Evolutionary conservation across 2,888 invertebrate species (phyloP).

Genomic region (Esperia sulphurella): DNA sequence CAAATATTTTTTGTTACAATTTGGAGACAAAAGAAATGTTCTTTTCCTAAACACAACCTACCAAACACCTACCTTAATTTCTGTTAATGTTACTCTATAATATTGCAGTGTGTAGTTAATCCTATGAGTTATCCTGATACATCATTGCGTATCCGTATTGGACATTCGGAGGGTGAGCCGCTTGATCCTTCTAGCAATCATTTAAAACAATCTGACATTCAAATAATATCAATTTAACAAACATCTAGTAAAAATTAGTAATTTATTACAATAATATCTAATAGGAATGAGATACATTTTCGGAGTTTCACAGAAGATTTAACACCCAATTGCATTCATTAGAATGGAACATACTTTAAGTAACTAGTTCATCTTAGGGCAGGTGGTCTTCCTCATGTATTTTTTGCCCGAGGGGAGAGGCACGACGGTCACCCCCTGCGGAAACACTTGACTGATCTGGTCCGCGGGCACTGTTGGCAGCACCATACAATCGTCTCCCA

Average conservation of each 20-base stretch:
- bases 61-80: no score
- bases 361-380: conserved; percentile 57
- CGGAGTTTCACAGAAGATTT: conserved; percentile 14
- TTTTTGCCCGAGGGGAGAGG: conserved; percentile 91
- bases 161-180: no score
- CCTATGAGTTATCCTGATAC: no score
- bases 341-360: conserved; percentile 3
- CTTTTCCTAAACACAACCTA: no score
- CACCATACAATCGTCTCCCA: conserved; percentile 93
- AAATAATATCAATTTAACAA: no score
- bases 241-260: not conserved
- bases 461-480: conserved; percentile 87
- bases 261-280: conserved; percentile 2
- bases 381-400: conserved; percentile 87
- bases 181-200: no score
- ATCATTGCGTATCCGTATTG: no score
- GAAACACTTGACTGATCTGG: conserved; percentile 85
- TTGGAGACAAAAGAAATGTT: no score
- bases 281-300: not conserved
- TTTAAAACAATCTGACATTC: no score
- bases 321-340: not conserved
- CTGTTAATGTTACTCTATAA: no score
- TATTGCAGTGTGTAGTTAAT: no score
- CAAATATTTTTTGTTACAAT: no score
- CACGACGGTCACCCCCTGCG: conserved; percentile 82